Base-by-base conservation (phyloP, 1,140 invertebrate genomes). In the Ericerus pela region DNA sequence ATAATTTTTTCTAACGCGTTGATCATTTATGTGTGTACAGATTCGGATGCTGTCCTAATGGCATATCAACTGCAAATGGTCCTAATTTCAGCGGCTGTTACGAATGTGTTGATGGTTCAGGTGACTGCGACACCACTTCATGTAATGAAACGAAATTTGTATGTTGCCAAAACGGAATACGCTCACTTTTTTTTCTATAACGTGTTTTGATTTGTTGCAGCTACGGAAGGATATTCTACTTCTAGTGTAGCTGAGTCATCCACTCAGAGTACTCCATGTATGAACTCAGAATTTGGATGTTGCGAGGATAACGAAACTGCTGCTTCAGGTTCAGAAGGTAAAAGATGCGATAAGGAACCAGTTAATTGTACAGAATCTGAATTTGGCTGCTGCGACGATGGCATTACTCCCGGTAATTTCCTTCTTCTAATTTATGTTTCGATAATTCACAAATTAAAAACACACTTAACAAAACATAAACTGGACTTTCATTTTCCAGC, bases 11-110 rank as follows among this genome's bases (percentile, higher is more conserved):
- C n/a, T 14, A 16, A 38, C n/a, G 4, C 4, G 14, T 16, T 6
- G n/a, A 38, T 16, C 4, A 5, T 8, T 53, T 31, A 1, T 27
- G 43, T 36, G 41, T 51, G 24, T 0, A 30, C 6, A 57, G 56
- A 53, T 85, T 77, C 64, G 89, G 90, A 5, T 96, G 93, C 70
- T 96, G 94, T 68, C 74, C 79, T 12, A 92, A 96, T 69, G 85
- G 80, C 2, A 79, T 92, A 0, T 91, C 90, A 0, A 76, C 84
- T 4, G 88, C 90, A 0, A 65, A 72, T 37, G 89, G 88, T 5
- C 70, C 74, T 0, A 76, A 84, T 22, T 71, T 77, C 24, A 72
- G 80, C 66, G 89, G 83, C 6, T 96, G 92, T 68, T 52, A 51
- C 18, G 37, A 53, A 24, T 57, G 54, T 18, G 18, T 12, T 22